Percentiles rank a stretch among this genome's conserved stretches.
These are phyloP conservation scores for Brachylomia viminalis DNA, from an alignment of 2,888 invertebrate species.

Conservation along the genomic window DNA sequence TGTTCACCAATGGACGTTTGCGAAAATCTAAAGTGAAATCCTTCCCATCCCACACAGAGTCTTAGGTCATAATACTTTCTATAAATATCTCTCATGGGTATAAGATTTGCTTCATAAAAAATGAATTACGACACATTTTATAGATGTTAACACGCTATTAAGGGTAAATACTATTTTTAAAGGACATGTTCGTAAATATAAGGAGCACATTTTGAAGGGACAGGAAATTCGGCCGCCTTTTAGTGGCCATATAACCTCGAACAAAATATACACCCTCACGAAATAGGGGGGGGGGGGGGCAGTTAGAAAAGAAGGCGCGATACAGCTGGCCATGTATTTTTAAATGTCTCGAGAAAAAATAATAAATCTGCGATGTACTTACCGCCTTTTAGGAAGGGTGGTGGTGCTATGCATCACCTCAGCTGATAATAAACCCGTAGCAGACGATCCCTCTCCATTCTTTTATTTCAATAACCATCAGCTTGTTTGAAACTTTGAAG, in stretches of 20 bases:
- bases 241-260: slow-evolving; percentile 62
- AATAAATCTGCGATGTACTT: slow-evolving; percentile 64
- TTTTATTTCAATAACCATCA: slow-evolving; percentile 84
- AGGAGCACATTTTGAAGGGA: slow-evolving; percentile 63
- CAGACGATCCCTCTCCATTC: slow-evolving; percentile 74
- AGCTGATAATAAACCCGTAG: slow-evolving; percentile 77
- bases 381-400: slow-evolving; percentile 76
- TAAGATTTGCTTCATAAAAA: slow-evolving; percentile 55
- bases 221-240: slow-evolving; percentile 64
- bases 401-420: slow-evolving; percentile 78
- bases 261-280: slow-evolving; percentile 63
- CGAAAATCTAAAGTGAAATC: background rate
- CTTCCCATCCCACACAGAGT: background rate
- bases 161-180: slow-evolving; percentile 62
- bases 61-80: slow-evolving; percentile 23
- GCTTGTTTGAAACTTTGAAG: slow-evolving; percentile 78
- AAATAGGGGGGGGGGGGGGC: slow-evolving; percentile 54
- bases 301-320: slow-evolving; percentile 54
- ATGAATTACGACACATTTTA: slow-evolving; percentile 61
- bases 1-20: background rate
- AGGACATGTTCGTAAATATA: slow-evolving; percentile 60
- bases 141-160: slow-evolving; percentile 64
- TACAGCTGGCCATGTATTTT: slow-evolving; percentile 65
- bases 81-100: slow-evolving; percentile 29
- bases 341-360: slow-evolving; percentile 60